Conservation (phyloP, 2,113 vertebrate genomes). For the Grus americana region DNA sequence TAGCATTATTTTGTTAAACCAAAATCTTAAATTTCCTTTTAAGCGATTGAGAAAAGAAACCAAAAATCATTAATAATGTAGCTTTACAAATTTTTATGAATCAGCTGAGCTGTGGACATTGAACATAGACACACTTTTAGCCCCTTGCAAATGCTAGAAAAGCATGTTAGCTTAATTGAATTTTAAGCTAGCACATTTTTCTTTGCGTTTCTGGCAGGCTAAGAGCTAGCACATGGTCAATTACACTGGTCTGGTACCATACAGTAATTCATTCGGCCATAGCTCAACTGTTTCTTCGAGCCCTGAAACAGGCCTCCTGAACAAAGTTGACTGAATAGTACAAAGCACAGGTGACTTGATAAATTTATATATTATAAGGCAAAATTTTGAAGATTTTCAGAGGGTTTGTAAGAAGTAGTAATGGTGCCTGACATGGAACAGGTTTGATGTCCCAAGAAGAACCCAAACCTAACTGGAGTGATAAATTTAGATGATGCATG, state of each 20-base stretch:
- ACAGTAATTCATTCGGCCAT: neutral
- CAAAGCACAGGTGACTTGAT: neutral
- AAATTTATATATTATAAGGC: neutral
- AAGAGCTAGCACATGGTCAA: neutral
- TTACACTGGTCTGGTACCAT: neutral
- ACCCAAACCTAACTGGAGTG: neutral
- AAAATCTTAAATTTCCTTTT: neutral
- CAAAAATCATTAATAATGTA: neutral
- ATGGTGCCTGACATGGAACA: neutral
- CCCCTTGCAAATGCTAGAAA: neutral
- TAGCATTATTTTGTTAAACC: neutral
- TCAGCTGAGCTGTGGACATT: neutral
- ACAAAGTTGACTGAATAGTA: neutral
- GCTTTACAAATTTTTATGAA: neutral
- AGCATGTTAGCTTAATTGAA: slow-evolving; percentile 1
- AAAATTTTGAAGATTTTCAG: neutral
- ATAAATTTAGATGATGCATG: neutral
- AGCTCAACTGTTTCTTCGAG: neutral
- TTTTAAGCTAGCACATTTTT: slow-evolving; percentile 26
- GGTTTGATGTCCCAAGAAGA: neutral
- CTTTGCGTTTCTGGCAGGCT: neutral
- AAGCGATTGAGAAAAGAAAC: neutral
- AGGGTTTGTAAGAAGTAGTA: neutral
- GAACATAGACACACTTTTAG: neutral
- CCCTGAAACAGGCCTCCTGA: neutral